Percentiles rank a stretch among this genome's conserved stretches.
Evolutionary conservation across 1,140 invertebrate genomes (phyloP).

Genomic region (Neotoxoptera formosana): DNA sequence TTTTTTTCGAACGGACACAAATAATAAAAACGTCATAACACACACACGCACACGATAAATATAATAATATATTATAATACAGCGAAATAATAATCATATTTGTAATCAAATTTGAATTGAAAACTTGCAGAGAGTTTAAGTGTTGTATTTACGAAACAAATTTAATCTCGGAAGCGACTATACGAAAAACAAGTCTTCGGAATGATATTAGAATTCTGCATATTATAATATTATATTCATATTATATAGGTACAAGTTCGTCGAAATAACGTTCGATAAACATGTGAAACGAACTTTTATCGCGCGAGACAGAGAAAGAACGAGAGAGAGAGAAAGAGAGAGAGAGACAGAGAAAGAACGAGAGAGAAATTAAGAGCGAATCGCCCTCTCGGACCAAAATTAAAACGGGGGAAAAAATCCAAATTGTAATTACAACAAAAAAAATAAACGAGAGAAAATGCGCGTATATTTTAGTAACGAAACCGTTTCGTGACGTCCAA

Average conservation of each 20-base stretch:
- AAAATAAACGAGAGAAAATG: background rate
- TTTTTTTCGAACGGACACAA: too few relatives aligned
- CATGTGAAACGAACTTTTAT: background rate
- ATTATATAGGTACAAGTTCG: background rate
- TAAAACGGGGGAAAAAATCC: background rate
- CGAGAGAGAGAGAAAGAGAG: background rate
- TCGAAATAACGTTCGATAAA: background rate
- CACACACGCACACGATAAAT: background rate
- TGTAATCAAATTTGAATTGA: background rate
- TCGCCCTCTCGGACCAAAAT: background rate
- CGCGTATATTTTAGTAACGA: background rate
- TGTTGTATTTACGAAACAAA: background rate
- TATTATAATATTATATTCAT: background rate
- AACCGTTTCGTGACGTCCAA: background rate
- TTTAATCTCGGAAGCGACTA: background rate
- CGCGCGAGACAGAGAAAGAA: too few relatives aligned
- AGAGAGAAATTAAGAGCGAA: background rate
- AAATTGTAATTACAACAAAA: constrained; percentile 5
- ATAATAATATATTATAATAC: background rate
- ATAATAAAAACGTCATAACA: background rate
- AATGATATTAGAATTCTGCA: background rate
- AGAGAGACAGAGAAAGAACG: background rate
- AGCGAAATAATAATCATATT: background rate
- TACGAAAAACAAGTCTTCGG: background rate
- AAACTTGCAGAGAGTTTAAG: background rate